Evolutionary conservation across 2,797 vertebrate species (phyloP).

Genomic region (Silurus lanzhouensis): DNA sequence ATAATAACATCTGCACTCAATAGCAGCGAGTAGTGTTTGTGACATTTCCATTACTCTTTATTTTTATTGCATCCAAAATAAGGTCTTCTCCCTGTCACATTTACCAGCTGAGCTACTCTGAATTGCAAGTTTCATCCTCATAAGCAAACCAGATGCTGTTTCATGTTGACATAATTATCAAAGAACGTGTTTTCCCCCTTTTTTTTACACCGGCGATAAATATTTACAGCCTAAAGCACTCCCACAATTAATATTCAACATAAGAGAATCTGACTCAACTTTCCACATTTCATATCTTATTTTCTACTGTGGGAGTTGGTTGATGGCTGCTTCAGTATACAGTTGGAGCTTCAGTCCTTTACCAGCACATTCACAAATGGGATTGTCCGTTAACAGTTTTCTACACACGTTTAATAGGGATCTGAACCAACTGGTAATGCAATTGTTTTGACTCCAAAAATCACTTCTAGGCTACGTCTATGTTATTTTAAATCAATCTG

Average conservation of each 20-base stretch:
- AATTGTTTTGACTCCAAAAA: slow-evolving; percentile 11
- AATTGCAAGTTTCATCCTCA: neutral
- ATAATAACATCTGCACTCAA: slow-evolving; percentile 49
- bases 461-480: neutral
- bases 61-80: slow-evolving; percentile 30
- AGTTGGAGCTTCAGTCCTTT: slow-evolving; percentile 42
- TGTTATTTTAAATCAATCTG: too few species aligned
- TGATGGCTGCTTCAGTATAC: slow-evolving; percentile 50
- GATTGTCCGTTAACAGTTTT: slow-evolving; percentile 44
- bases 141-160: too few species aligned
- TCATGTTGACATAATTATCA: slow-evolving; percentile 5
- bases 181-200: slow-evolving; percentile 30
- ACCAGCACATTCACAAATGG: slow-evolving; percentile 35
- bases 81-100: slow-evolving; percentile 31
- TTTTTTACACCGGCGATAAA: slow-evolving; percentile 25
- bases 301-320: slow-evolving; percentile 55
- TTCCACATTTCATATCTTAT: slow-evolving; percentile 40
- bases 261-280: slow-evolving; percentile 34
- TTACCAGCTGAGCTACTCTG: slow-evolving; percentile 24
- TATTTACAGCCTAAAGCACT: slow-evolving; percentile 44
- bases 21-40: slow-evolving; percentile 31
- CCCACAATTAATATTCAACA: slow-evolving; percentile 47
- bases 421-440: neutral
- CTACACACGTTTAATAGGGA: slow-evolving; percentile 28
- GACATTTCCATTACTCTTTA: slow-evolving; percentile 34